These are phyloP conservation scores for Vannuccia rotundouncinata DNA, from an alignment of 2,888 invertebrate species.

Conservation along the genomic window DNA sequence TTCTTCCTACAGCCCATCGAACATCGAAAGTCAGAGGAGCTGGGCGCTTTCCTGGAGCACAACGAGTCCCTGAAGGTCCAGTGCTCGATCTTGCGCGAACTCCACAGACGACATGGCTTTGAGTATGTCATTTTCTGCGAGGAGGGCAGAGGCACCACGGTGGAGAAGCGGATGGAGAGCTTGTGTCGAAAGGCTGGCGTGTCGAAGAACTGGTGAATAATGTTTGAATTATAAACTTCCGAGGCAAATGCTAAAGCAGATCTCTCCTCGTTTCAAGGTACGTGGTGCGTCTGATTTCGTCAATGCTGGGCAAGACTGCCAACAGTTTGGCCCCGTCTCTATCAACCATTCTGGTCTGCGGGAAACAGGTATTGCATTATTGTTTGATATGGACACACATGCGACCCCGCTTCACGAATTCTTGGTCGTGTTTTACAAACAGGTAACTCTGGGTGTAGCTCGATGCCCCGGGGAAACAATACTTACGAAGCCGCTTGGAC, in stretches of 20 bases:
- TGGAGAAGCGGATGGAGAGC: background rate
- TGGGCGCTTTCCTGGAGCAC: background rate
- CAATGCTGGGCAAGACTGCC: conserved; percentile 82
- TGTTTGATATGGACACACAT: conserved; percentile 89
- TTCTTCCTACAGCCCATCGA: background rate
- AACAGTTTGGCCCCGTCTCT: conserved; percentile 97
- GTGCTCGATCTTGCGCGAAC: background rate
- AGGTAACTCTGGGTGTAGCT: conserved; percentile 86
- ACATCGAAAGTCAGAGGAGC: background rate
- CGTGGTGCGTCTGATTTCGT: conserved; percentile 87
- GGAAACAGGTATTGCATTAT: conserved; percentile 86
- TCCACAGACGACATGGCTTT: background rate
- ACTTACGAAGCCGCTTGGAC: conserved; percentile 95
- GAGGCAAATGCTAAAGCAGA: too few relatives aligned
- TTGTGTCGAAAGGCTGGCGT: background rate
- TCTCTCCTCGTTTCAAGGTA: conserved; percentile 56
- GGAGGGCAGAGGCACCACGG: background rate
- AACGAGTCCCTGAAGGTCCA: background rate
- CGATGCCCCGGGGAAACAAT: conserved; percentile 81
- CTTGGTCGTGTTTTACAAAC: conserved; percentile 92
- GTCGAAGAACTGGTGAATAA: background rate
- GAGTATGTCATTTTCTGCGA: background rate
- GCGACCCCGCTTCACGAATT: conserved; percentile 96
- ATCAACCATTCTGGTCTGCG: conserved; percentile 90
- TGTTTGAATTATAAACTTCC: too few relatives aligned